phyloP scores from a whole-genome alignment of 2,113 vertebrate species.

The Vombatus ursinus region DNA sequence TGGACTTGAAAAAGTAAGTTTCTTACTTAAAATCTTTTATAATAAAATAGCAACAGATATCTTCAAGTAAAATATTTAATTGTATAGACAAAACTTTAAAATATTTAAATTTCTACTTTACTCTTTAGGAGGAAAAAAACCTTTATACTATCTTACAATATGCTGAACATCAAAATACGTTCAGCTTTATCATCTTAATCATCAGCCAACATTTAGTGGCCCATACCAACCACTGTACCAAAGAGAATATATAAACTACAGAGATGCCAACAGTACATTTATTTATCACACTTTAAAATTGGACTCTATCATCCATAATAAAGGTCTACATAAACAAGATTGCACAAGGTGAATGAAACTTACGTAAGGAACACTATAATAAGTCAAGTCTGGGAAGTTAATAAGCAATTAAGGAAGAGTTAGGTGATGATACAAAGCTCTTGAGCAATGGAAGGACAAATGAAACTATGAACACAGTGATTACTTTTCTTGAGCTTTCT shows the following conservation, averaged over 20 bases:
- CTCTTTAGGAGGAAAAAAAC: constrained; percentile 4
- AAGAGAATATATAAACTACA: not conserved
- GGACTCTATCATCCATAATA: not conserved
- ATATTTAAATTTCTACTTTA: not conserved
- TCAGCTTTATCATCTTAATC: not conserved
- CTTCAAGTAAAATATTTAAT: not conserved
- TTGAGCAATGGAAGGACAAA: constrained; percentile 6
- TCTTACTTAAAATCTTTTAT: not conserved
- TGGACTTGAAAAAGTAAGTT: not conserved
- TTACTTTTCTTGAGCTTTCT: not conserved
- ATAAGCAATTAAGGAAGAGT: constrained; percentile 13
- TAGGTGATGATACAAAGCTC: not conserved
- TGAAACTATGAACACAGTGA: constrained; percentile 1
- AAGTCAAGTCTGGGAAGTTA: not conserved
- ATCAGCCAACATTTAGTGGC: not conserved
- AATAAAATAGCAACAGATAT: not conserved
- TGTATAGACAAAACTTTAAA: not conserved
- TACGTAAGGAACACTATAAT: not conserved
- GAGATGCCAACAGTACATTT: not conserved
- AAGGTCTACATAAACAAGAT: not conserved
- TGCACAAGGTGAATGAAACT: not conserved
- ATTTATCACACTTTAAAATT: not conserved
- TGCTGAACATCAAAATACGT: constrained; percentile 10
- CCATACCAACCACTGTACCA: not conserved
- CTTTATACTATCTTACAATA: not conserved